Evolutionary conservation across 1,140 invertebrate species (phyloP), one percentile per base, ranked within the genome.

Genomic region (Drosophila persimilis): DNA sequence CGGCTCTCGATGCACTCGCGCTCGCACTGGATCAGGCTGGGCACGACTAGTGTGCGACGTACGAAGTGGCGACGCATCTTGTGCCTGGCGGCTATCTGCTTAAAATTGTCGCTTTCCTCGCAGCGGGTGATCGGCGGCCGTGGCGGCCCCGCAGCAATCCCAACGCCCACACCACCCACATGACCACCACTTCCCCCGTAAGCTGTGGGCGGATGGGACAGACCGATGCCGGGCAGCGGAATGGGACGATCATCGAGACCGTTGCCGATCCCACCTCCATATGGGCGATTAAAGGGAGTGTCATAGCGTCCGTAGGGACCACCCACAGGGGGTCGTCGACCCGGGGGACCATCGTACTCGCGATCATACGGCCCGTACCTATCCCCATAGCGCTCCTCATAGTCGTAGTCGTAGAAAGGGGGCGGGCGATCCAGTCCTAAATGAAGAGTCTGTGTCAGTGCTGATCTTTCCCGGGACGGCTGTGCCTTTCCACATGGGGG

Each of bases 11-110:
- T 93, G 89, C 97, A 98, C 90, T 97, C 96, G 58, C 95, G 92
- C 89, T 97, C 95, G 89, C 97, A 97, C 44, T 96, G 94, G 0
- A 94, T 93, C 67, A 97, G 89, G 3, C 95, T 95, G 4, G 95
- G 94, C 1, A 95, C 95, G 6, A 95, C 94, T 2, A 95, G 94
- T 48, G 95, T 95, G 46, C 96, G 93, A 24, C 96, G 92, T 1
- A 98, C 94, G 81, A 95, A 97, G 65, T 95, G 94, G 35, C 95
- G 94, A 45, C 96, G 93, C 84, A 97, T 95, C 53, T 96, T 93
- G 67, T 95, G 94, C 53, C 95, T 92, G 51, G 94, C 92, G 54
- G 96, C 95, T 24, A 96, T 94, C 93, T 96, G 96, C 89, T 95
- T 95, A 80, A 96, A 97, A 80, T 94, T 95, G 70, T 96, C 96